Evolutionary conservation across 2,113 vertebrate species (phyloP), one percentile per base, ranked within the genome.

Genomic region (Corynorhinus townsendii): DNA sequence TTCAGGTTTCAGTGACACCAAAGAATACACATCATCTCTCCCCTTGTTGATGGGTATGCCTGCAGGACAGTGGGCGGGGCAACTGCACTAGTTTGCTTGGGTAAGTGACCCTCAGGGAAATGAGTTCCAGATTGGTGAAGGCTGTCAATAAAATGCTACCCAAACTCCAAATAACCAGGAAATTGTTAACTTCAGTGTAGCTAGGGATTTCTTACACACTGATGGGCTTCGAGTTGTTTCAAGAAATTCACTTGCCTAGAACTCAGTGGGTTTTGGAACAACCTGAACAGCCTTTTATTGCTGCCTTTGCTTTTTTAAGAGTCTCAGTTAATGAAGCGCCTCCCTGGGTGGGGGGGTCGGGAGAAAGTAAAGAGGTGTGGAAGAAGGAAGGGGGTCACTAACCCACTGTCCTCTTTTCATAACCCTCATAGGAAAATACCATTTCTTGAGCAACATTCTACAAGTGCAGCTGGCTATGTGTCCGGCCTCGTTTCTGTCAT

Each of bases 201-300:
- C 76, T 90, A 19, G 22, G 33, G 49, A 64, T 43, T 75, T 95
- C 75, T 69, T 68, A 69, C 30, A 68, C 24, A 71, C 7, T 0
- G 7, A 81, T 62, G 62, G 3, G 22, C 45, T 96, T 95, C 28
- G 22, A 76, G n/a, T 38, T 38, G n/a, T 30, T 89, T 73, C 45
- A 43, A 83, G 93, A 93, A 79, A 89, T 69, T 93, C 22, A 89
- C 62, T 68, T 76, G 56, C 81, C 38, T 93, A 30, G 16, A 82
- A 82, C 85, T 79, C 22, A 22, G 38, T 43, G 28, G 5, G 38
- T 11, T 82, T 38, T 40, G 7, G 77, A 81, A 81, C 38, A 56
- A 82, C 33, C 54, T 52, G 26, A 94, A 93, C 28, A 56, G 59
- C 10, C 6, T 19, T 81, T 82, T n/a, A 94, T n/a, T 54, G 22